Evolutionary conservation across 2,113 vertebrate species (phyloP).

Genomic region (Peromyscus californicus): DNA sequence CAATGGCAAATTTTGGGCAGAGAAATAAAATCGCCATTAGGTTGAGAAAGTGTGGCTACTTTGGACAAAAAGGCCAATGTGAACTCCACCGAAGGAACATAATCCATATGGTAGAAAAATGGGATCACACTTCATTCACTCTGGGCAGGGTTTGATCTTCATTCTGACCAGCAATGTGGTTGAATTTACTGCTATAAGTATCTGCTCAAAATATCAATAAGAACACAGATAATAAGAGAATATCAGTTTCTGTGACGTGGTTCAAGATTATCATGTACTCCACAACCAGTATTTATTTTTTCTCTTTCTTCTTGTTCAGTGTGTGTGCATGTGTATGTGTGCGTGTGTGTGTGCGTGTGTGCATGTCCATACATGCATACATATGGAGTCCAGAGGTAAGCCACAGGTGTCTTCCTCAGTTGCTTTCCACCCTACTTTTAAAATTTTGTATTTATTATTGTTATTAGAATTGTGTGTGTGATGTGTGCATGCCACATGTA

Average conservation of each 20-base stretch:
- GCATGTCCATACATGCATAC: not conserved
- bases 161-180: not conserved
- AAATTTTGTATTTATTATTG: not conserved
- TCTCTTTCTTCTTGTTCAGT: not conserved
- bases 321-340: not conserved
- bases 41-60: not conserved
- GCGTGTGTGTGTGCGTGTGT: not conserved
- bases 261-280: not conserved
- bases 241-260: fast-evolving
- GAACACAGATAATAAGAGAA: not conserved
- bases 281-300: not conserved
- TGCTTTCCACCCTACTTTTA: not conserved
- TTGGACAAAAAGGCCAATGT: not conserved
- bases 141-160: not conserved
- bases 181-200: not conserved
- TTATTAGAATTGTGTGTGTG: not conserved
- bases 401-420: not conserved
- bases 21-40: not conserved
- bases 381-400: not conserved
- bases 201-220: not conserved
- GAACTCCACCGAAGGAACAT: not conserved
- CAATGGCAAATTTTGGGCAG: not conserved
- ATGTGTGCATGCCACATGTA: not conserved
- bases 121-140: not conserved
- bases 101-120: fast-evolving